These are phyloP conservation scores for Desmophyllum pertusum DNA, from an alignment of 92 coral and sea anemone species.

Conservation along the genomic window DNA sequence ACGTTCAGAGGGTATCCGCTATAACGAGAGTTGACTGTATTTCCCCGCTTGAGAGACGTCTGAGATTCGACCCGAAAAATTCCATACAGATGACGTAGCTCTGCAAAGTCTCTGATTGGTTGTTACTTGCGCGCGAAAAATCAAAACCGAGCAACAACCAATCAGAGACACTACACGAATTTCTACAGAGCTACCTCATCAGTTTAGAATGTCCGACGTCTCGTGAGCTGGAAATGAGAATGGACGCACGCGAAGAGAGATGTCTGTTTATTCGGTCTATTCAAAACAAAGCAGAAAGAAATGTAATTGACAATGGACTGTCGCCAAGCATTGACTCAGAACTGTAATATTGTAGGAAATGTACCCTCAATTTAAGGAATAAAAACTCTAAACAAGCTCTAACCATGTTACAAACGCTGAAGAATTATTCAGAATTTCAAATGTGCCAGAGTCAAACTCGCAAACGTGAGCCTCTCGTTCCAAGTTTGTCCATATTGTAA, in stretches of 20 bases:
- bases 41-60: background rate
- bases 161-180: background rate
- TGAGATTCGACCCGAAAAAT: background rate
- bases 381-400: background rate
- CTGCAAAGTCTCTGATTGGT: background rate
- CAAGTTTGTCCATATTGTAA: background rate
- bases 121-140: background rate
- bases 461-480: background rate
- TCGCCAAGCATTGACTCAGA: background rate
- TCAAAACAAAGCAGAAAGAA: background rate
- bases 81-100: background rate
- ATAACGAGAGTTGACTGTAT: too few species aligned
- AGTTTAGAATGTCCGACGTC: background rate
- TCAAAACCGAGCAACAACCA: background rate
- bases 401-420: background rate
- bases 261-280: too few species aligned
- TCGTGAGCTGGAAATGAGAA: background rate
- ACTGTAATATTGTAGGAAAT: background rate
- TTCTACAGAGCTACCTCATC: background rate
- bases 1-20: too few species aligned
- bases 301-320: background rate
- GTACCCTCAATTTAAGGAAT: background rate
- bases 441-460: background rate
- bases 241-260: background rate
- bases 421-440: background rate